Base-by-base conservation (phyloP, 2,113 vertebrate genomes). In the Cololabis saira region DNA sequence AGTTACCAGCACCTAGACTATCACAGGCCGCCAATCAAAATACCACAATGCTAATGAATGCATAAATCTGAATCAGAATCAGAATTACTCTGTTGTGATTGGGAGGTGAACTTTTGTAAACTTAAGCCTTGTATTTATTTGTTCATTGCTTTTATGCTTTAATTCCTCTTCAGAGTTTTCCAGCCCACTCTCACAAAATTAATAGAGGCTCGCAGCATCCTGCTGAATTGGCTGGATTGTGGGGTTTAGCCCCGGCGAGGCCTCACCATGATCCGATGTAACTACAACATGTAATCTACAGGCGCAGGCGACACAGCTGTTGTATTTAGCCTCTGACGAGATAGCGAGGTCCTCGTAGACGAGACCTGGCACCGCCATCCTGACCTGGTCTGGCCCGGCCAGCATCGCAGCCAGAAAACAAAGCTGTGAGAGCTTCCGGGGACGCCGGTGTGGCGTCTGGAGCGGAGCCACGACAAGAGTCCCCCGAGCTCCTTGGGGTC, bases 151-250 rank as follows among this genome's bases (percentile, higher is more conserved):
- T 37, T 37, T 37, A 37, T 37, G 5, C 10, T 76, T 56, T 9
- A 59, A 45, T 18, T 61, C 51, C 12, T 63, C 16, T 67, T 33
- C 57, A 73, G 37, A 69, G 53, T 68, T 68, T 17, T 17, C 55
- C 42, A 42, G 41, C 44, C 21, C 15, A 14, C 3, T 12, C 27
- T 53, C 67, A 19, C 16, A 62, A 65, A 85, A 81, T 79, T 59
- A 89, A 78, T 79, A 37, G 33, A 69, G 74, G 70, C 76, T 82
- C 74, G 78, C 80, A 65, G 67, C 62, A 56, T 53, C 54, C 40
- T 87, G 84, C 85, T 89, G 82, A 90, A 90, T 90, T 90, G 79
- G 88, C 85, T 83, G 79, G 85, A 87, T 91, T 74, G 65, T n/a
- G 2, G 21, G 40, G 69, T 78, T 88, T 83, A 76, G 60, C 71